Evolutionary conservation across 2,113 vertebrate genomes (phyloP).

Genomic region (Calidris pygmaea): DNA sequence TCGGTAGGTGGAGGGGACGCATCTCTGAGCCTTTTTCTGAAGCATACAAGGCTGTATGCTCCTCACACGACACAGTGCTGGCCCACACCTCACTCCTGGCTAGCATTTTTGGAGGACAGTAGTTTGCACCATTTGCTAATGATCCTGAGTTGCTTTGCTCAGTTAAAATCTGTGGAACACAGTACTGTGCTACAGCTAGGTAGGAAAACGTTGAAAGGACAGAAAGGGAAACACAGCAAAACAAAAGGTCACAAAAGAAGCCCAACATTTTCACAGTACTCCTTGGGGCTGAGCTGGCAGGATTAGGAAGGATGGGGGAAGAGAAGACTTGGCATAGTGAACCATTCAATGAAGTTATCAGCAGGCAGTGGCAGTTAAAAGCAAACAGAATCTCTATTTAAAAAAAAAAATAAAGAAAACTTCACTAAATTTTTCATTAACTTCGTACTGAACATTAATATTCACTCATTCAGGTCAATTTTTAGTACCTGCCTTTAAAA

Average conservation of each 20-base stretch:
- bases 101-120: neutral
- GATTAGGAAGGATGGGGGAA: neutral
- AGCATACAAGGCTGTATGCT: neutral
- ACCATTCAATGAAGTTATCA: neutral
- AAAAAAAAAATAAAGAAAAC: neutral
- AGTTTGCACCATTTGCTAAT: neutral
- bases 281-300: neutral
- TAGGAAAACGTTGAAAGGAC: neutral
- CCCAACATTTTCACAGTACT: neutral
- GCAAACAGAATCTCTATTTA: neutral
- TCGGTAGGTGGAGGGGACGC: neutral
- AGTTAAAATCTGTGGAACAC: neutral
- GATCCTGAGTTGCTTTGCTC: neutral
- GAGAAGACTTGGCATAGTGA: neutral
- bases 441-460: neutral
- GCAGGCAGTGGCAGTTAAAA: neutral
- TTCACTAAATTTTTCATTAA: neutral
- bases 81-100: neutral
- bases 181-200: neutral
- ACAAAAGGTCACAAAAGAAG: neutral
- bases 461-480: neutral
- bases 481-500: neutral
- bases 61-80: neutral
- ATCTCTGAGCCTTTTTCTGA: neutral
- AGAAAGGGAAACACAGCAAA: neutral